phyloP scores from a whole-genome alignment of 2,888 invertebrate species.

The Polymixis lichenea region DNA sequence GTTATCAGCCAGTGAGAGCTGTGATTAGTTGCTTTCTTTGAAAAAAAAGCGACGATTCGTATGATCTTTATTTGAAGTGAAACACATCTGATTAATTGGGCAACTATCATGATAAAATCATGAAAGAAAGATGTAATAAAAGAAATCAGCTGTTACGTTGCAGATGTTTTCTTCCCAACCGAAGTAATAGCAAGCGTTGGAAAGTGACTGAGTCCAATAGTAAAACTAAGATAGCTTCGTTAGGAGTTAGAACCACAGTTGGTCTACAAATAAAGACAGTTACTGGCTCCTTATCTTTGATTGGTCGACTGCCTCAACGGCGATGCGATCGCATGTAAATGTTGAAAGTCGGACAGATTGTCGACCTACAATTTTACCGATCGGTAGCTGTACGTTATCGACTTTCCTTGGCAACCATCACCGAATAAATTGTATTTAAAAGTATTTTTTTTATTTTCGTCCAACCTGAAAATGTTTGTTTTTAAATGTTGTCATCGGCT shows the following conservation, averaged over 20 bases:
- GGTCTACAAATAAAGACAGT: constrained; percentile 57
- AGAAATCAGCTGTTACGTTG: constrained; percentile 5
- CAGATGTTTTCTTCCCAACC: constrained; percentile 10
- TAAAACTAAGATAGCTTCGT: constrained; percentile 53
- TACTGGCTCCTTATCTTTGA: constrained; percentile 60
- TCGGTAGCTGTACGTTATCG: constrained; percentile 64
- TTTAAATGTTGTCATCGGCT: constrained; percentile 34
- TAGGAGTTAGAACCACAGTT: constrained; percentile 37
- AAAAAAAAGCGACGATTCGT: not conserved
- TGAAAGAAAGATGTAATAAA: not conserved
- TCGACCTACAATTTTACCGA: constrained; percentile 68
- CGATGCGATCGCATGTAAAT: constrained; percentile 64
- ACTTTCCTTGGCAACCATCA: constrained; percentile 65
- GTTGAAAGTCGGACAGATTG: constrained; percentile 66
- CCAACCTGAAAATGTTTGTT: constrained; percentile 57
- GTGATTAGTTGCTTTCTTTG: constrained; percentile 10
- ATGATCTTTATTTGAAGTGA: constrained; percentile 1
- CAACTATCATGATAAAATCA: constrained; percentile 4
- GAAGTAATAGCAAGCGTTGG: constrained; percentile 30
- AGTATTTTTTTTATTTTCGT: constrained; percentile 62
- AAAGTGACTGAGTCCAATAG: constrained; percentile 46
- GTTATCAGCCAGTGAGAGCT: constrained; percentile 30
- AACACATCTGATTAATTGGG: constrained; percentile 11
- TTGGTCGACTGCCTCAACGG: constrained; percentile 47
- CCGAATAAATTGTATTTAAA: constrained; percentile 61